Evolutionary conservation across 1,140 invertebrate genomes (phyloP).

Genomic region (Pentalonia nigronervosa): DNA sequence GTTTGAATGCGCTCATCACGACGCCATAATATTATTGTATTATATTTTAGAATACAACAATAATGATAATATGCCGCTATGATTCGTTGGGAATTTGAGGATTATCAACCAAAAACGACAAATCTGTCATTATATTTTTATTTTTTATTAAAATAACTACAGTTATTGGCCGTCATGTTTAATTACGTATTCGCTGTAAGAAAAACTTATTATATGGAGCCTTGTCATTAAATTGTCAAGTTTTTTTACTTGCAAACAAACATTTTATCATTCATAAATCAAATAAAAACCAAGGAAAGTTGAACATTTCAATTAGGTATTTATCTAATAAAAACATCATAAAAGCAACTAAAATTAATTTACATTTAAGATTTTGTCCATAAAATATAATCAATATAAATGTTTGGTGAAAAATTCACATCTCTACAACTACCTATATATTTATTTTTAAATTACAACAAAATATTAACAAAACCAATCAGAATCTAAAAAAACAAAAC

Average conservation of each 20-base stretch:
- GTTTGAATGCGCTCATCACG: background rate
- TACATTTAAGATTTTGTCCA: no score
- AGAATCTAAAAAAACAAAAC: background rate
- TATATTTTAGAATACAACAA: background rate
- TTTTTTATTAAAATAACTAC: background rate
- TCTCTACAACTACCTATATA: background rate
- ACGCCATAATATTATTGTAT: no score
- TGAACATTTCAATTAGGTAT: no score
- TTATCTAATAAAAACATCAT: no score
- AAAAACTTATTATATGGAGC: background rate
- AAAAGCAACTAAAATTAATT: no score
- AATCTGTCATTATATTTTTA: background rate
- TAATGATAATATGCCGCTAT: background rate
- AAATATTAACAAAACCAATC: background rate
- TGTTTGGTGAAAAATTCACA: background rate
- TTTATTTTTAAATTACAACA: background rate
- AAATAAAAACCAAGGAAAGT: no score
- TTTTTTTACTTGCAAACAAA: background rate
- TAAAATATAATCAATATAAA: background rate
- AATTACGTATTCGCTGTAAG: no score
- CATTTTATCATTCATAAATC: no score
- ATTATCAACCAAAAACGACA: background rate
- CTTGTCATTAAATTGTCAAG: background rate
- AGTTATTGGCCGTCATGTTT: no score
- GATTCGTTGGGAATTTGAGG: background rate